These are phyloP conservation scores for Bungarus multicinctus DNA, from an alignment of 2,113 vertebrate genomes.

Conservation along the genomic window DNA sequence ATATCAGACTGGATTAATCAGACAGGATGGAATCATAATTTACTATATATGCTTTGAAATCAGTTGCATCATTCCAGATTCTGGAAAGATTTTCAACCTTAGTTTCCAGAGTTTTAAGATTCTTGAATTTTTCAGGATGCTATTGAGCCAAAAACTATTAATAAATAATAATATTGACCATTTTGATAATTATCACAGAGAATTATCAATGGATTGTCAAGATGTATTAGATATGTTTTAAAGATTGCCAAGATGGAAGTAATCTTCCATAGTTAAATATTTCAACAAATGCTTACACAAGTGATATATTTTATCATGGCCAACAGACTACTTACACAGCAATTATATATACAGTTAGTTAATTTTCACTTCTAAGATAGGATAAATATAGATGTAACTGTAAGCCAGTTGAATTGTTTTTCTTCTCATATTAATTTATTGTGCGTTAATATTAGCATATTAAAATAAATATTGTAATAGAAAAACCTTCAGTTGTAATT, in stretches of 20 bases:
- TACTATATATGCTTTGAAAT: neutral
- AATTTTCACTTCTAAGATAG: neutral
- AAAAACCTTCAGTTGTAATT: neutral
- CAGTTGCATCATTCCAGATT: neutral
- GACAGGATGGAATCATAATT: neutral
- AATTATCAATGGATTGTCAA: neutral
- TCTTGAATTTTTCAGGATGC: neutral
- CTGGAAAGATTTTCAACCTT: neutral
- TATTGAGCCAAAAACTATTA: neutral
- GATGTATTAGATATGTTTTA: neutral
- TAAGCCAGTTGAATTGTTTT: neutral
- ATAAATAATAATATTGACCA: neutral
- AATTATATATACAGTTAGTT: neutral
- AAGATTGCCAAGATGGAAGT: neutral
- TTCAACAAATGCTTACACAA: constrained; percentile 5
- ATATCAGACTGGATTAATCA: neutral
- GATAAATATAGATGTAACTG: neutral
- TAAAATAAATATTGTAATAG: neutral
- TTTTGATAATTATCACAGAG: constrained; percentile 5
- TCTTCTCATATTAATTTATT: neutral
- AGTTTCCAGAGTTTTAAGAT: neutral
- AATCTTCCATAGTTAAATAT: neutral
- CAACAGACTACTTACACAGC: neutral
- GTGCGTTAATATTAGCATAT: neutral
- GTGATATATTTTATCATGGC: neutral